phyloP scores from a whole-genome alignment of 2,888 invertebrate species.

The Ametastegia equiseti region DNA sequence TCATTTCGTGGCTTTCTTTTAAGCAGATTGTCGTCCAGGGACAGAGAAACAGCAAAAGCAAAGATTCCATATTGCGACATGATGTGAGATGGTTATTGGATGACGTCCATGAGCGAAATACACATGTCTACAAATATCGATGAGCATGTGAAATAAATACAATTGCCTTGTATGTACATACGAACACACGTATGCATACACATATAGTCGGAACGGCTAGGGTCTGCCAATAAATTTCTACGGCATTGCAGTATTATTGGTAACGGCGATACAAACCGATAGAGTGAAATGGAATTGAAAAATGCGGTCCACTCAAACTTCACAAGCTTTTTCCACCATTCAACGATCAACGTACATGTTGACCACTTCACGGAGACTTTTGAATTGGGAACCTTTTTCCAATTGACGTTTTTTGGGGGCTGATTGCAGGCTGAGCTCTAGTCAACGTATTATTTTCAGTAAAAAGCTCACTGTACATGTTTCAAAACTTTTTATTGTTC shows the following conservation, averaged over 20 bases:
- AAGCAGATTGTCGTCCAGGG: too few species aligned
- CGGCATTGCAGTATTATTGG: constrained; percentile 37
- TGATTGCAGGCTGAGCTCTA: neutral
- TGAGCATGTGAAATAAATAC: neutral
- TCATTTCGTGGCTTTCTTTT: too few species aligned
- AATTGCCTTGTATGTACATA: too few species aligned
- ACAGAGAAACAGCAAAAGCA: neutral
- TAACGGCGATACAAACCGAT: neutral
- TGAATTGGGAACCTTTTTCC: neutral
- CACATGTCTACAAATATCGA: neutral
- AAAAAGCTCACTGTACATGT: too few species aligned
- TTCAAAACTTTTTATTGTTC: too few species aligned
- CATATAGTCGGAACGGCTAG: neutral
- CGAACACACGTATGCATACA: neutral
- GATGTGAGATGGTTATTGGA: neutral
- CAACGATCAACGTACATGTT: neutral
- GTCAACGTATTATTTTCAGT: too few species aligned
- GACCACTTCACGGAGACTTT: neutral
- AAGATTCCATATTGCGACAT: neutral
- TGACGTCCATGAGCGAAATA: neutral
- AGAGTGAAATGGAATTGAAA: constrained; percentile 13
- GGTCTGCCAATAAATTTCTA: constrained; percentile 41
- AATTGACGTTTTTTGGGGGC: neutral
- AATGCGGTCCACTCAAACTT: neutral
- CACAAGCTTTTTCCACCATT: neutral